phyloP scores from a whole-genome alignment of 2,888 invertebrate species.

The Brenthis ino region DNA sequence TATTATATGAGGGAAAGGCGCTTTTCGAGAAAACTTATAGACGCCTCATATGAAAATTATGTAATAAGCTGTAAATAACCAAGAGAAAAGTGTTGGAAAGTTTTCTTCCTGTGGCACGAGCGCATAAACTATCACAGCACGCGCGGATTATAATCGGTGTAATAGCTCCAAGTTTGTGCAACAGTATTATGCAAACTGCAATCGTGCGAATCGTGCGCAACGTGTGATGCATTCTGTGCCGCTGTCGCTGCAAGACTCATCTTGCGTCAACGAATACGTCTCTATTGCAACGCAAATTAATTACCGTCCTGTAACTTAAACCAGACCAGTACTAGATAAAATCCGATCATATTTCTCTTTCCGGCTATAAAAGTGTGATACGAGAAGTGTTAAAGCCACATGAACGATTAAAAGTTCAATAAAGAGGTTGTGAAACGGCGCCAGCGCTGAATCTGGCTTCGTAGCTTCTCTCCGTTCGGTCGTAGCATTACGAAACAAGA shows the following conservation, averaged over 20 bases:
- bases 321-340: slow-evolving; percentile 16
- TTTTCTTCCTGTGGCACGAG: slow-evolving; percentile 61
- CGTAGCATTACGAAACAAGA: slow-evolving; percentile 75
- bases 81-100: slow-evolving; percentile 67
- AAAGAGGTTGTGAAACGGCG: slow-evolving; percentile 54
- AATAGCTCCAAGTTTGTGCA: slow-evolving; percentile 70
- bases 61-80: no score
- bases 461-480: slow-evolving; percentile 63
- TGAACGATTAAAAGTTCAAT: slow-evolving; percentile 47
- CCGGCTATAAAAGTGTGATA: slow-evolving; percentile 46
- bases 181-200: slow-evolving; percentile 73
- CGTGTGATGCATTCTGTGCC: slow-evolving; percentile 49
- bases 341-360: slow-evolving; percentile 39
- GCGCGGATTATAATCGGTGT: slow-evolving; percentile 74
- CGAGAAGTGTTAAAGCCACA: slow-evolving; percentile 20
- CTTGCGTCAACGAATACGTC: slow-evolving; percentile 31
- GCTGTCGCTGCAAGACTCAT: slow-evolving; percentile 22
- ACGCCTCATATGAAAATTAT: background rate
- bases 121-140: slow-evolving; percentile 68
- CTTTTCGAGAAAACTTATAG: no score
- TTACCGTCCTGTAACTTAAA: slow-evolving; percentile 8
- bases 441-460: slow-evolving; percentile 49
- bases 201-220: slow-evolving; percentile 68
- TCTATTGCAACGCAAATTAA: slow-evolving; percentile 23
- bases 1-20: background rate